Evolutionary conservation across 92 coral and sea anemone genomes (phyloP).

Genomic region (Ricordea florida): DNA sequence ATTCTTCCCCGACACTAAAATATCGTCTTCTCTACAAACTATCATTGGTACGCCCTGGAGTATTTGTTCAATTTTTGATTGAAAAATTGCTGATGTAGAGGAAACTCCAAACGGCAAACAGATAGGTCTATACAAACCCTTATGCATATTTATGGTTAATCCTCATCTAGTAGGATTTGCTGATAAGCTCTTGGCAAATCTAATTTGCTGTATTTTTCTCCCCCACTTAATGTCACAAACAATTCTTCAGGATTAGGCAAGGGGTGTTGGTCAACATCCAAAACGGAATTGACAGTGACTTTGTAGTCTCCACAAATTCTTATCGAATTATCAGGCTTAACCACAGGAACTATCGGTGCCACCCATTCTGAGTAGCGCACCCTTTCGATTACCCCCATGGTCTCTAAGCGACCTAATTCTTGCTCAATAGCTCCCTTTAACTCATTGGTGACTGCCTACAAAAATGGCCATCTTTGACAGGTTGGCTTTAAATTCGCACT

Average conservation of each 20-base stretch:
- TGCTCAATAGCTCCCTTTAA: too few relatives aligned
- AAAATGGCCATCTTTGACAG: too few relatives aligned
- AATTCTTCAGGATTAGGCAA: conserved; percentile 58
- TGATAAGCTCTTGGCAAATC: conserved; percentile 59
- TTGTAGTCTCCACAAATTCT: conserved; percentile 42
- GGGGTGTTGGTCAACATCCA: conserved; percentile 43
- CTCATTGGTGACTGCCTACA: too few relatives aligned
- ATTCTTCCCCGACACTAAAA: conserved; percentile 18
- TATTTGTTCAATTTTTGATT: conserved; percentile 48
- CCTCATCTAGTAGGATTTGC: conserved; percentile 43
- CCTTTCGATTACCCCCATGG: conserved; percentile 9
- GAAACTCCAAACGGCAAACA: conserved; percentile 53
- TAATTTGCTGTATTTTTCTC: conserved; percentile 33
- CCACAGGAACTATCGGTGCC: conserved; percentile 57
- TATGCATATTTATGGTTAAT: conserved; percentile 49
- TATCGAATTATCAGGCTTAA: conserved; percentile 30
- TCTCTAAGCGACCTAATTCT: conserved; percentile 16
- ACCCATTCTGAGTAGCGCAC: conserved; percentile 64
- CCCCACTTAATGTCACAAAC: conserved; percentile 40
- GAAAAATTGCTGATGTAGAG: conserved; percentile 55
- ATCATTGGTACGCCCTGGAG: conserved; percentile 42
- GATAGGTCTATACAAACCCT: conserved; percentile 36
- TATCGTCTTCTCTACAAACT: conserved; percentile 25
- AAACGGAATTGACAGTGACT: conserved; percentile 41
- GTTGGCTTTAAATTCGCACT: too few relatives aligned